Conservation (phyloP, 2,797 vertebrate genomes). For the Muraenolepis orangiensis region DNA sequence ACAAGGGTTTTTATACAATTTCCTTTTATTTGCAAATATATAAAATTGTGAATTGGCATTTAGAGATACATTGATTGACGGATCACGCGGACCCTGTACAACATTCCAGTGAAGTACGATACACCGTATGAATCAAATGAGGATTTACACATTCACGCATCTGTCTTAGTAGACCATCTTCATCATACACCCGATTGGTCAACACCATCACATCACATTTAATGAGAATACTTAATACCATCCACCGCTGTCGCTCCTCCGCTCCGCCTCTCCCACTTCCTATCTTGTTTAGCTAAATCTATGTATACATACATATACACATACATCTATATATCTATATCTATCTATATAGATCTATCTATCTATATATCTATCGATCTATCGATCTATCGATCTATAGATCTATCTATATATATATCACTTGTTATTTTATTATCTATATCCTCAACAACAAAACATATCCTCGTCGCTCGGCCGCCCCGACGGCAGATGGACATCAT, state of each 20-base stretch:
- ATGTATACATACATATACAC: neutral
- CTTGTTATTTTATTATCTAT: neutral
- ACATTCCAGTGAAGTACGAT: neutral
- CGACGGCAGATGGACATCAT: neutral
- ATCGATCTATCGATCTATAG: too few relatives aligned
- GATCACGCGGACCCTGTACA: neutral
- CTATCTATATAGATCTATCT: too few relatives aligned
- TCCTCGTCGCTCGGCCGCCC: neutral
- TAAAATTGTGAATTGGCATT: neutral
- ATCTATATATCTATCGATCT: too few relatives aligned
- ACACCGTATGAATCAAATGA: neutral
- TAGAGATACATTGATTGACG: neutral
- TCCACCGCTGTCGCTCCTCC: neutral
- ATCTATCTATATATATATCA: neutral
- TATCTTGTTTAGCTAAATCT: neutral
- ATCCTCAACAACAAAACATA: neutral
- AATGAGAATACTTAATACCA: neutral
- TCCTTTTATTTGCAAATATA: conserved; percentile 1
- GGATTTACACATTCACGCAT: neutral
- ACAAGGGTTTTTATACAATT: neutral
- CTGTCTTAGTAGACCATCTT: neutral
- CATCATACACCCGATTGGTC: neutral
- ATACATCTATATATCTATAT: too few relatives aligned
- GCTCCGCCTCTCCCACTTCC: neutral
- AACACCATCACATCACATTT: neutral